Evolutionary conservation across 2,888 invertebrate genomes (phyloP).

Genomic region (Rhodophaea formosa): DNA sequence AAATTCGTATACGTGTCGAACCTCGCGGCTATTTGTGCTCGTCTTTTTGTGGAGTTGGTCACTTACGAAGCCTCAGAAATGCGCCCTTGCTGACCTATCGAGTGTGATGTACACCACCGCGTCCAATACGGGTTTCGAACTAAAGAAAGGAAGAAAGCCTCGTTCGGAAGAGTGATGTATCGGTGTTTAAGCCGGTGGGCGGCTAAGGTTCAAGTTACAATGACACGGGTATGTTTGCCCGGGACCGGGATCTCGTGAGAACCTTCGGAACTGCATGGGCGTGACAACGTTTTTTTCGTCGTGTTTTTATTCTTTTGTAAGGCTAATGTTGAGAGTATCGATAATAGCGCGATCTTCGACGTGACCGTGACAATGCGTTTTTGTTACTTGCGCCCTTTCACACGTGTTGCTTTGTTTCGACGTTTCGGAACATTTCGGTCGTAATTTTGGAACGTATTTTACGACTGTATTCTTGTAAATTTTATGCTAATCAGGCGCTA

Average conservation of each 20-base stretch:
- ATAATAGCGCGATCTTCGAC: constrained; percentile 62
- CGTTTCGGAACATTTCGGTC: constrained; percentile 9
- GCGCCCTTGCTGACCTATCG: constrained; percentile 43
- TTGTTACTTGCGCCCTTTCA: constrained; percentile 37
- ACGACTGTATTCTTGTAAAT: constrained; percentile 35
- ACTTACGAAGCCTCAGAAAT: constrained; percentile 60
- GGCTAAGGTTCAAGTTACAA: constrained; percentile 55
- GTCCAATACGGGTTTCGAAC: constrained; percentile 46
- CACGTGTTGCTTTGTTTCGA: constrained; percentile 46
- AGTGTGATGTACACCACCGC: constrained; percentile 22
- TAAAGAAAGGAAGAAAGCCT: constrained; percentile 23
- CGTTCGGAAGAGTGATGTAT: constrained; percentile 21
- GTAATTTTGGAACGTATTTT: constrained; percentile 25
- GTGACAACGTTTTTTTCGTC: constrained; percentile 73
- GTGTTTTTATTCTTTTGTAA: constrained; percentile 58
- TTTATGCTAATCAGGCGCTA: constrained; percentile 35
- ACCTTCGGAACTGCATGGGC: constrained; percentile 75
- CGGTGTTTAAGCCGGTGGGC: constrained; percentile 41
- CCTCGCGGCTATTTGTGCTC: constrained; percentile 54
- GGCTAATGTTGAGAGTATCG: constrained; percentile 65
- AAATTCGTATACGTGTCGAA: constrained; percentile 70
- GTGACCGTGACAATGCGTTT: constrained; percentile 72
- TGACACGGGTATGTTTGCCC: constrained; percentile 65
- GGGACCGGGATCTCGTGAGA: constrained; percentile 72
- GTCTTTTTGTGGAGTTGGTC: constrained; percentile 64